Percentiles rank a stretch among this genome's conserved stretches.
phyloP scores from a whole-genome alignment of 2,888 invertebrate genomes.

The Andrena marginata region DNA sequence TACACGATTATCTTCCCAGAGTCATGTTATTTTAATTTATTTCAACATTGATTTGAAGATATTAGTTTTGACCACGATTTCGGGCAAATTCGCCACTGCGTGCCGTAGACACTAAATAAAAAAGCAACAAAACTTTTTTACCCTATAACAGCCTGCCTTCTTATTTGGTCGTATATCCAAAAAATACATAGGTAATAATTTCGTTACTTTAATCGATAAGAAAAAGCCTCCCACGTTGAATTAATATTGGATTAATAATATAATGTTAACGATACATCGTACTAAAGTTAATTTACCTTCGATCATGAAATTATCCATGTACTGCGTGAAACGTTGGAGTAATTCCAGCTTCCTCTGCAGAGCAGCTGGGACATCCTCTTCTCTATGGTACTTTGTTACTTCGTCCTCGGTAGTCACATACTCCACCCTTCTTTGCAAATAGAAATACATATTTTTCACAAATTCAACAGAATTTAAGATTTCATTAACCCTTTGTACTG shows the following conservation, averaged over 20 bases:
- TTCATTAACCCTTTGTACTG: slow-evolving; percentile 12
- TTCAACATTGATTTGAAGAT: no score
- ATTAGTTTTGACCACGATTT: no score
- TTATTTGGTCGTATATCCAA: no score
- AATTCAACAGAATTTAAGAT: neutral
- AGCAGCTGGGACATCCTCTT: slow-evolving; percentile 86
- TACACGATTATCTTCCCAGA: no score
- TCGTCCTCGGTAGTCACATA: slow-evolving; percentile 81
- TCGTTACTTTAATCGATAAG: neutral
- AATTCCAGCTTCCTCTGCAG: slow-evolving; percentile 87
- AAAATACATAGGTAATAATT: no score
- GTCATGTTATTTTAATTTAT: no score
- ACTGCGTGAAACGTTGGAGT: slow-evolving; percentile 88
- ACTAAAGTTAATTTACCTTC: slow-evolving; percentile 77
- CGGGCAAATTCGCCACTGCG: no score
- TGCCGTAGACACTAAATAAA: no score
- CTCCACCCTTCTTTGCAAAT: slow-evolving; percentile 78
- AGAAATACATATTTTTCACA: slow-evolving; percentile 3
- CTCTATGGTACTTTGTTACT: slow-evolving; percentile 80
- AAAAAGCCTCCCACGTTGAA: neutral
- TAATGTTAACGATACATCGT: neutral
- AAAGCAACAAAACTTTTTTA: no score
- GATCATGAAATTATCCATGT: slow-evolving; percentile 88
- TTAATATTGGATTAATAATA: neutral
- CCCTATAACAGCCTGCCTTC: no score